Conservation (phyloP, 1,140 invertebrate species). For the Aphidius gifuensis region DNA sequence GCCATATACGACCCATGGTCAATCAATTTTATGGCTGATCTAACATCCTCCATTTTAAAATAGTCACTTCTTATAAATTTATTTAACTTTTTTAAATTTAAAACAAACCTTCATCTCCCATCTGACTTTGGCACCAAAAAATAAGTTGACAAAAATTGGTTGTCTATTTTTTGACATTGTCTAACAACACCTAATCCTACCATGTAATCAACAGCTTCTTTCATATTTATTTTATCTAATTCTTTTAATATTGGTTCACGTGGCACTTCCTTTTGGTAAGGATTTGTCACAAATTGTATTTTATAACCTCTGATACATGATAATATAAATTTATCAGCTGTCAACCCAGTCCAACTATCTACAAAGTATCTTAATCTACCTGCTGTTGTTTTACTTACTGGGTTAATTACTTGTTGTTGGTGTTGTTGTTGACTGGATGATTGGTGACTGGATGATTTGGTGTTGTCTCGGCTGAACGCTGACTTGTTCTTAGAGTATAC, state of each 20-base stretch:
- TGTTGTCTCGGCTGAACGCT: conserved; percentile 1
- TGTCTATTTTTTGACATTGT: not conserved
- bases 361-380: conserved; percentile 16
- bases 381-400: conserved; percentile 3
- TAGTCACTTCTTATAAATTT: conserved; percentile 29
- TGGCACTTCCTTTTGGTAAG: not conserved
- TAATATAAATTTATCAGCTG: conserved; percentile 18
- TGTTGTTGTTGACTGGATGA: not conserved
- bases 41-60: conserved; percentile 30
- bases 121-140: conserved; percentile 35
- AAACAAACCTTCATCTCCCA: conserved; percentile 32
- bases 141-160: conserved; percentile 33
- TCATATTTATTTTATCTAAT: not conserved
- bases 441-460: not conserved
- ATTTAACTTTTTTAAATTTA: conserved; percentile 39
- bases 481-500: conserved; percentile 16
- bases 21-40: conserved; percentile 25
- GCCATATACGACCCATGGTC: conserved; percentile 28
- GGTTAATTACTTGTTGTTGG: not conserved
- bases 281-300: not conserved
- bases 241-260: conserved; percentile 1
- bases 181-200: conserved; percentile 18
- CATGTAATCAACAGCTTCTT: conserved; percentile 18
- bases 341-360: conserved; percentile 14
- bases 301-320: conserved; percentile 12